Evolutionary conservation across 2,113 vertebrate species (phyloP).

Genomic region (Equus przewalskii): DNA sequence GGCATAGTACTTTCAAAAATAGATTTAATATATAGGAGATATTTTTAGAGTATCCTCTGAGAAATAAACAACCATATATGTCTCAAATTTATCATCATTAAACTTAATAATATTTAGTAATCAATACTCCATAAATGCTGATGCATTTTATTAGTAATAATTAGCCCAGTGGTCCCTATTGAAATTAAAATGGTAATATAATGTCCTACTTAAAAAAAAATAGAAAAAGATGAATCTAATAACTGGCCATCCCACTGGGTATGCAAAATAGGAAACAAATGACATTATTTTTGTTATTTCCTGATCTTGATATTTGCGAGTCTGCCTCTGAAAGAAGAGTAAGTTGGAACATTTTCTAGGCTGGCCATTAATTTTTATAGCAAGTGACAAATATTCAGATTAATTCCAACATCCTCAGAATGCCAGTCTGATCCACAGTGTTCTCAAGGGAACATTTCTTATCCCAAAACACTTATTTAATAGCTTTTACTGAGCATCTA

Average conservation of each 20-base stretch:
- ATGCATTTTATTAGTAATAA: constrained; percentile 20
- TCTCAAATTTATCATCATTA: constrained; percentile 56
- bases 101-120: background rate
- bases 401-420: background rate
- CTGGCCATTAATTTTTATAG: background rate
- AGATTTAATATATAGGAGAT: background rate
- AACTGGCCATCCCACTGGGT: background rate
- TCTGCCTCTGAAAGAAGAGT: background rate
- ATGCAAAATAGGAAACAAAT: constrained; percentile 26
- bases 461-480: background rate
- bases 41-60: background rate
- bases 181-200: constrained; percentile 25
- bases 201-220: background rate
- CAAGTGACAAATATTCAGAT: background rate
- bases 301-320: background rate
- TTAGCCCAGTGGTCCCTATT: background rate
- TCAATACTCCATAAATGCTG: background rate
- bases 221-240: background rate
- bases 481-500: background rate
- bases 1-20: background rate
- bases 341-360: background rate
- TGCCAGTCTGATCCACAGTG: background rate
- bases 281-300: background rate
- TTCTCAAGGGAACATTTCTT: background rate
- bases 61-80: background rate